Evolutionary conservation across 92 coral and sea anemone genomes (phyloP).

Genomic region (Phymanthus crucifer): DNA sequence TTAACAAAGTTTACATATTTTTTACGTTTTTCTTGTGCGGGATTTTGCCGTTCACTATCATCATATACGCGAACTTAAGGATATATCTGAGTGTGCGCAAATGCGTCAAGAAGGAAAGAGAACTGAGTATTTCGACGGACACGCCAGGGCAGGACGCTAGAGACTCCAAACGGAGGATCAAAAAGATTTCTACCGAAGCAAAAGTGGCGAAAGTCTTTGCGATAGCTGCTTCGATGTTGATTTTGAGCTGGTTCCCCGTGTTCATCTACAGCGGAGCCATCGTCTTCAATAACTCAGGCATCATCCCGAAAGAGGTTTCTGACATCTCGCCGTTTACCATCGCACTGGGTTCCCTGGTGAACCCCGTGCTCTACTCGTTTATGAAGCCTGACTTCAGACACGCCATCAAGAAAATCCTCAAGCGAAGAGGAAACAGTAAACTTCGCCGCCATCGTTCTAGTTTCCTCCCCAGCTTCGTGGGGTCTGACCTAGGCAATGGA

Average conservation of each 20-base stretch:
- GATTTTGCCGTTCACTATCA: constrained; percentile 45
- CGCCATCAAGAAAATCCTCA: constrained; percentile 21
- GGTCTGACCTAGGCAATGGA: constrained; percentile 20
- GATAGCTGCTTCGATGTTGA: constrained; percentile 50
- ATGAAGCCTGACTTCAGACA: constrained; percentile 69
- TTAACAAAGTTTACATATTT: constrained; percentile 53
- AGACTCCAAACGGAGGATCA: constrained; percentile 25
- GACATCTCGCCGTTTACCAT: constrained; percentile 61
- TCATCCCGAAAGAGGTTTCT: constrained; percentile 34
- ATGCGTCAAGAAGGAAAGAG: constrained; percentile 56
- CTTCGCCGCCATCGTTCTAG: constrained; percentile 31
- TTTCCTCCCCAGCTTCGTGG: constrained; percentile 26
- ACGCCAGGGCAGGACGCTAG: constrained; percentile 7
- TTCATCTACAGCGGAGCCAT: constrained; percentile 35
- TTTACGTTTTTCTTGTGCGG: constrained; percentile 45
- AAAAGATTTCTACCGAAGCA: constrained; percentile 69
- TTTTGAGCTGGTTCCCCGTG: constrained; percentile 70
- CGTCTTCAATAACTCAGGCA: constrained; percentile 17
- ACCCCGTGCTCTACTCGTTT: constrained; percentile 64
- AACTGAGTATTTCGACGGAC: constrained; percentile 55
- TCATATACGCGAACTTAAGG: constrained; percentile 53
- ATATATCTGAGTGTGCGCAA: constrained; percentile 48
- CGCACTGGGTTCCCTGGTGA: constrained; percentile 58
- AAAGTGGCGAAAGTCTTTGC: constrained; percentile 66
- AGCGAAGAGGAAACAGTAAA: constrained; percentile 5